Base-by-base conservation (phyloP, 2,888 invertebrate genomes). In the Brachyptera risi region DNA sequence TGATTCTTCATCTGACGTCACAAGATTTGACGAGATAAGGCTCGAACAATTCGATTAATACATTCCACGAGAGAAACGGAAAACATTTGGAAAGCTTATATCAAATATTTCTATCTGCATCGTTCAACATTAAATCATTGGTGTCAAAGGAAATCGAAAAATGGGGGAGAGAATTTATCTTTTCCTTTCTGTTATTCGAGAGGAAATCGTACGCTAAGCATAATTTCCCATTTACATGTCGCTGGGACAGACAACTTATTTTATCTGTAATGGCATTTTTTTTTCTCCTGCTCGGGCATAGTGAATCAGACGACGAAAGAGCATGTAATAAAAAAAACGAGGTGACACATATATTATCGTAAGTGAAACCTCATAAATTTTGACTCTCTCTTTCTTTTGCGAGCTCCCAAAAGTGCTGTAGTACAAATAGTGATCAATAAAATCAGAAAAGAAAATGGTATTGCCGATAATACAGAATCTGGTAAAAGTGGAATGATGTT, bases 231-330 rank as follows among this genome's bases (percentile, higher is more conserved):
- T 51, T 51, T 51, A 27, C 50, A 51, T 51, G 50, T 23, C 9
- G 27, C 27, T 51, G 50, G 27, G 50, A 31, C 27, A 17, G 27
- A 24, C 24, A 51, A 51, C 50, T 51, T 51, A 51, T 51, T 51
- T 51, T 51, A 51, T 51, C 24, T 51, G 50, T 24, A 51, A 51
- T 51, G 50, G 50, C 24, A 51, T 27, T 51, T 26, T 51, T 51
- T 42, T 17, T 42, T 21, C 19, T 21, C 21, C 42, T 42, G 42
- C 42, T 42, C 19, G 19, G 17, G 27, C 31, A 27, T 26, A 27
- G 50, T 51, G 50, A 51, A 51, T 51, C 50, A 51, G 27, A 19
- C 17, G n/a, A n/a, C n/a, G n/a, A n/a, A n/a, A n/a, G n/a, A n/a
- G n/a, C n/a, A 11, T 26, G 50, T 13, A 17, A 24, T 24, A 31